phyloP scores from a whole-genome alignment of 2,888 invertebrate genomes.

The Drosophila longiperda region DNA sequence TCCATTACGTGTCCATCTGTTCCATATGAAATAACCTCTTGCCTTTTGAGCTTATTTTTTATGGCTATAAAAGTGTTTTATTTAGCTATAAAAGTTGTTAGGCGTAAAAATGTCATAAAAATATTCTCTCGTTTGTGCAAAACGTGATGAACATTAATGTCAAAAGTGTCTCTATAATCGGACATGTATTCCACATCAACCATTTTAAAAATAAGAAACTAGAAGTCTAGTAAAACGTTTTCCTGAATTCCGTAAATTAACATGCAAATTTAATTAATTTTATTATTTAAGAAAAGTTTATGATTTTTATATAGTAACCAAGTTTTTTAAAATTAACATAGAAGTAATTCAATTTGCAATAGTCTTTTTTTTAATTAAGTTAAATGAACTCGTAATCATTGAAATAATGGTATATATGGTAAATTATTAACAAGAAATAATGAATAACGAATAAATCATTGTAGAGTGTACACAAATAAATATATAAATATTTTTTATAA shows the following conservation, averaged over 20 bases:
- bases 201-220: neutral
- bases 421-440: neutral
- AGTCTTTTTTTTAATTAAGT: neutral
- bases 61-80: slow-evolving; percentile 6
- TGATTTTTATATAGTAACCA: neutral
- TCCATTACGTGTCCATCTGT: neutral
- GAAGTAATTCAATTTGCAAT: neutral
- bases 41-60: slow-evolving; percentile 4
- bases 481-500: neutral
- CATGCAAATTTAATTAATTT: neutral
- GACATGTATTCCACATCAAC: neutral
- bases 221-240: neutral
- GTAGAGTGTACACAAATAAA: neutral
- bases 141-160: neutral
- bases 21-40: neutral
- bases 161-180: neutral
- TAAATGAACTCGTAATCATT: neutral
- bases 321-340: neutral
- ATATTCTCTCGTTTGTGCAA: neutral
- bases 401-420: neutral
- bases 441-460: neutral
- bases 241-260: neutral
- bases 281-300: neutral
- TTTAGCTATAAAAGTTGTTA: slow-evolving; percentile 7
- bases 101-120: neutral